phyloP scores from a whole-genome alignment of 23 tunicate genomes.

The Ascidia mentula region DNA sequence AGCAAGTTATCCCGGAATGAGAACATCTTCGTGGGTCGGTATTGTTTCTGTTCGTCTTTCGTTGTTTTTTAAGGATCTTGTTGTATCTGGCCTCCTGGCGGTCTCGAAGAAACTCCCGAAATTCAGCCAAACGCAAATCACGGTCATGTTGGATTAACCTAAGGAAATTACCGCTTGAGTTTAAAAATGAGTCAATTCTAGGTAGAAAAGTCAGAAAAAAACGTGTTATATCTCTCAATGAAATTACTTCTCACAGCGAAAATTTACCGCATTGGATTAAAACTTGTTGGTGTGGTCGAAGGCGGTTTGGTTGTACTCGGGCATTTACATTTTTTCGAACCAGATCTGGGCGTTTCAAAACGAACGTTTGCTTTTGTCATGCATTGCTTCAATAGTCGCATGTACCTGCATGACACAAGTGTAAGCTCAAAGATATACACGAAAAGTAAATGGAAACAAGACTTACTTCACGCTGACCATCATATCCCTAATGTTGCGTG shows the following conservation, averaged over 20 bases:
- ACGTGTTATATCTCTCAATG: too few species aligned
- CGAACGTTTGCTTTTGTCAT: conserved; percentile 1
- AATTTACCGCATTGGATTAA: too few species aligned
- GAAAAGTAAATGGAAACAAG: background rate
- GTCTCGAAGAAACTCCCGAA: background rate
- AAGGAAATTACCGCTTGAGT: too few species aligned
- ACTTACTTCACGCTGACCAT: background rate
- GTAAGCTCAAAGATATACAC: background rate
- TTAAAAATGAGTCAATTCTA: too few species aligned
- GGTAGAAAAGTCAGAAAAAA: too few species aligned
- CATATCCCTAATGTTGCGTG: background rate
- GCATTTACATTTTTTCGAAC: background rate
- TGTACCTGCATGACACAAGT: conserved; percentile 4
- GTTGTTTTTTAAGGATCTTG: background rate
- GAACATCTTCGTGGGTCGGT: background rate
- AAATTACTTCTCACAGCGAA: too few species aligned
- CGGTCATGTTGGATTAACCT: background rate
- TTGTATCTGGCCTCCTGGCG: background rate
- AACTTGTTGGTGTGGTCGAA: background rate
- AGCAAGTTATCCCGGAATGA: conserved; percentile 64
- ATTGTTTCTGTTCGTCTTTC: background rate
- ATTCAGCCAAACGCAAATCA: background rate
- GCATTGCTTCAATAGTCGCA: conserved; percentile 1
- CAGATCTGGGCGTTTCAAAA: background rate
- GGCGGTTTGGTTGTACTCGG: background rate